phyloP scores from a whole-genome alignment of 1,140 invertebrate genomes.

The Oncopeltus fasciatus region DNA sequence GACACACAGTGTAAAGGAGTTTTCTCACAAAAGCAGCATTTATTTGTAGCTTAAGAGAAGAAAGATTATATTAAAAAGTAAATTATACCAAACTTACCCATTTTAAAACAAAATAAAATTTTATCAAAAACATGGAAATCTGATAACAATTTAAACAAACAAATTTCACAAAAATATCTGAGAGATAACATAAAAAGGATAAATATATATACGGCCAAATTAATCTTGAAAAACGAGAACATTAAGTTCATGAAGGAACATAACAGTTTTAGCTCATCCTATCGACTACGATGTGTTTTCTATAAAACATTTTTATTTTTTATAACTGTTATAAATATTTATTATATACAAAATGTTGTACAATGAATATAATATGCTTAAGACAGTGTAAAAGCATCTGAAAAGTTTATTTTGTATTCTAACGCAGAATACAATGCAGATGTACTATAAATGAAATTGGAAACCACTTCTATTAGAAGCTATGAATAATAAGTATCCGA shows the following conservation, averaged over 20 bases:
- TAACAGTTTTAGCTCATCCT: not conserved
- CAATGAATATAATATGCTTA: not conserved
- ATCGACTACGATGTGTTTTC: not conserved
- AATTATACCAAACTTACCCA: no score
- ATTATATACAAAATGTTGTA: not conserved
- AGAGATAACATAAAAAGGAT: not conserved
- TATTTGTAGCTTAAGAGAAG: no score
- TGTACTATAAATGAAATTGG: not conserved
- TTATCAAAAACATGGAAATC: no score
- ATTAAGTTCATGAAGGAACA: not conserved
- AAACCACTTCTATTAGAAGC: not conserved
- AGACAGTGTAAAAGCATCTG: not conserved
- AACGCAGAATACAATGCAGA: not conserved
- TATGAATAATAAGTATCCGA: not conserved
- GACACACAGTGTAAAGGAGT: no score
- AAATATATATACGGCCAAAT: no score
- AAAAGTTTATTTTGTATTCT: slow-evolving; percentile 1
- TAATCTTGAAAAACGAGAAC: slow-evolving; percentile 6
- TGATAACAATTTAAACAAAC: no score
- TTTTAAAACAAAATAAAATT: no score
- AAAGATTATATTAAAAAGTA: no score
- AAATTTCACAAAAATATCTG: no score
- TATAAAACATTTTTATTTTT: not conserved
- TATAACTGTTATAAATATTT: slow-evolving; percentile 1
- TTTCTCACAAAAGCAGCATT: no score